phyloP scores from a whole-genome alignment of 2,888 invertebrate genomes.

The Epinotia demarniana region DNA sequence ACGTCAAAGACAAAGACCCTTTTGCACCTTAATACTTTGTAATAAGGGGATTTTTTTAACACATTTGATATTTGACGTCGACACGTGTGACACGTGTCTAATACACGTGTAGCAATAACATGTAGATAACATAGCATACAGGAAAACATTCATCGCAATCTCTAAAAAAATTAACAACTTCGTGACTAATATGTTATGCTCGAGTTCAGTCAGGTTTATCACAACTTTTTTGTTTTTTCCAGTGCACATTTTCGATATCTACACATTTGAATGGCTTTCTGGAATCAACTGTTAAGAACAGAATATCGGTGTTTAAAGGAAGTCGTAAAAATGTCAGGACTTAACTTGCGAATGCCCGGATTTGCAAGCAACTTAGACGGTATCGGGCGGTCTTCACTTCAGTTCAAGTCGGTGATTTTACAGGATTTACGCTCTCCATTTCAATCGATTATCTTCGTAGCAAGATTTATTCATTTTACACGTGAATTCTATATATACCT shows the following conservation, averaged over 20 bases:
- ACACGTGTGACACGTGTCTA: neutral
- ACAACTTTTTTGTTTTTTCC: too few species aligned
- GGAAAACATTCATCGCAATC: neutral
- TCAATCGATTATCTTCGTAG: conserved; percentile 57
- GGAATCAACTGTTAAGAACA: too few species aligned
- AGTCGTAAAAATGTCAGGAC: conserved; percentile 72
- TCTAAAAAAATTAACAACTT: neutral
- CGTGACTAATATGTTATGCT: neutral
- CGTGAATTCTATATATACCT: neutral
- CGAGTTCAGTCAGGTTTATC: neutral
- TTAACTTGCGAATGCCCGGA: conserved; percentile 73
- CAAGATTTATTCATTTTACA: neutral
- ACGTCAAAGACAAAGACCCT: too few species aligned
- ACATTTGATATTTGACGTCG: too few species aligned
- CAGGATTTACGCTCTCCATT: conserved; percentile 68
- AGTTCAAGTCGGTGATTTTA: conserved; percentile 64
- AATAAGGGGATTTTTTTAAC: too few species aligned
- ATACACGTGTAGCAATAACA: neutral
- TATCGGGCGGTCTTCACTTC: conserved; percentile 75
- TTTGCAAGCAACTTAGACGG: conserved; percentile 69
- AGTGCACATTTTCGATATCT: too few species aligned
- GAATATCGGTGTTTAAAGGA: conserved; percentile 56
- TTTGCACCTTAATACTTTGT: too few species aligned
- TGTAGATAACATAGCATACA: neutral
- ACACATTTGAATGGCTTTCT: too few species aligned